Conservation (phyloP, 2,888 invertebrate genomes). For the Tanypteryx hageni region DNA sequence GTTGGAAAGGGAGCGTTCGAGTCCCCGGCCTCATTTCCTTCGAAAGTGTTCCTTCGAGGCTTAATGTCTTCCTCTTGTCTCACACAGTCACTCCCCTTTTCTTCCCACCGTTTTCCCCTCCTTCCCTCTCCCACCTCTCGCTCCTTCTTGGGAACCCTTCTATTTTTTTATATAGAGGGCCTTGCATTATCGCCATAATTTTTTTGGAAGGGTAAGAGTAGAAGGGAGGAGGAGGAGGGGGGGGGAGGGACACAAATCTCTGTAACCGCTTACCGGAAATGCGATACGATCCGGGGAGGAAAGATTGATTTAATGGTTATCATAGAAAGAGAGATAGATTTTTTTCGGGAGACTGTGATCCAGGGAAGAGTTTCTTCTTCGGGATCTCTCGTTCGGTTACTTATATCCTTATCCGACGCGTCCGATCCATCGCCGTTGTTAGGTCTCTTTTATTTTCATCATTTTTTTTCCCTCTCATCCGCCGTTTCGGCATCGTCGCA, state of each 20-base stretch:
- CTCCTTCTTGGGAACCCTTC: too few species aligned
- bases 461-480: background rate
- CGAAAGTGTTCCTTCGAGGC: background rate
- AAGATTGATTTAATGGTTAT: too few species aligned
- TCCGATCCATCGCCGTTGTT: background rate
- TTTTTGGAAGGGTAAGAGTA: too few species aligned
- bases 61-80: background rate
- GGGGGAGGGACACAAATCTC: too few species aligned
- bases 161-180: too few species aligned
- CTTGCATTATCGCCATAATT: too few species aligned
- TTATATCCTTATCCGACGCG: background rate
- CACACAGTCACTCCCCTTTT: background rate
- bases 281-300: too few species aligned
- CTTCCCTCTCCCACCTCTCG: background rate
- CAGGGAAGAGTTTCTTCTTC: too few species aligned
- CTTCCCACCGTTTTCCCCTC: background rate
- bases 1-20: background rate
- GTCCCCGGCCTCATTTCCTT: conserved; percentile 11
- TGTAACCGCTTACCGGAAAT: too few species aligned
- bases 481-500: background rate
- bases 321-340: too few species aligned
- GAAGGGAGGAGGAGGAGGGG: too few species aligned
- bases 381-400: background rate
- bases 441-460: background rate
- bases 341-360: too few species aligned